Evolutionary conservation across 1,140 invertebrate genomes (phyloP).

Genomic region (Arctopsyche grandis): DNA sequence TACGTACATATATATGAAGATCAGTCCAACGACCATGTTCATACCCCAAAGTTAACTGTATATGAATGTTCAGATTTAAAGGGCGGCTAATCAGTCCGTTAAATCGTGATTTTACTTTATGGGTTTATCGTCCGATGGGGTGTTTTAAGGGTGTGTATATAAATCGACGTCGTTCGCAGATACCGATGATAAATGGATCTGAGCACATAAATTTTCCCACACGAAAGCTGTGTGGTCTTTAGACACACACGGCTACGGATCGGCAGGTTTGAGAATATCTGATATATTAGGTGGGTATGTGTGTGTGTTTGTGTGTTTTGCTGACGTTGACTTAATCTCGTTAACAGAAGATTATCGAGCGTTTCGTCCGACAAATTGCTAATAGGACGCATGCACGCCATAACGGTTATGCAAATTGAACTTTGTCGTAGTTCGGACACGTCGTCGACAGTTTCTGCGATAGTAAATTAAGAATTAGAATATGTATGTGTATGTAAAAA

Average conservation of each 20-base stretch:
- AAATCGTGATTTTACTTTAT: too few relatives aligned
- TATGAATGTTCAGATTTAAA: not conserved
- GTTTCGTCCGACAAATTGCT: slow-evolving; percentile 37
- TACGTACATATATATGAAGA: too few relatives aligned
- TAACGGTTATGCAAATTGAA: slow-evolving; percentile 39
- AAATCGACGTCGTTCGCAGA: slow-evolving; percentile 24
- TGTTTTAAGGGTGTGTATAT: not conserved
- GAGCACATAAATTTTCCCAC: slow-evolving; percentile 6
- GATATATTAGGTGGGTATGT: not conserved
- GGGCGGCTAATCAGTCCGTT: not conserved
- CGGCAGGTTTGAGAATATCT: not conserved
- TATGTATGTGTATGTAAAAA: too few relatives aligned
- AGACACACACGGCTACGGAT: not conserved
- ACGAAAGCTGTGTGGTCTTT: not conserved
- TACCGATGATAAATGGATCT: slow-evolving; percentile 26
- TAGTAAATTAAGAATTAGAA: too few relatives aligned
- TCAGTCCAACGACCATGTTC: not conserved
- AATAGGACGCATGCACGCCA: slow-evolving; percentile 30
- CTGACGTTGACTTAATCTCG: slow-evolving; percentile 29
- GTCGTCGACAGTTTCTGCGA: not conserved
- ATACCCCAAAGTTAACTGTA: not conserved
- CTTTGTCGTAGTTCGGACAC: not conserved
- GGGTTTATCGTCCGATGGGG: too few relatives aligned
- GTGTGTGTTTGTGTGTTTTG: not conserved
- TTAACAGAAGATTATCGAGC: slow-evolving; percentile 33